Evolutionary conservation across 2,888 invertebrate genomes (phyloP).

Genomic region (Phengaris alcon): DNA sequence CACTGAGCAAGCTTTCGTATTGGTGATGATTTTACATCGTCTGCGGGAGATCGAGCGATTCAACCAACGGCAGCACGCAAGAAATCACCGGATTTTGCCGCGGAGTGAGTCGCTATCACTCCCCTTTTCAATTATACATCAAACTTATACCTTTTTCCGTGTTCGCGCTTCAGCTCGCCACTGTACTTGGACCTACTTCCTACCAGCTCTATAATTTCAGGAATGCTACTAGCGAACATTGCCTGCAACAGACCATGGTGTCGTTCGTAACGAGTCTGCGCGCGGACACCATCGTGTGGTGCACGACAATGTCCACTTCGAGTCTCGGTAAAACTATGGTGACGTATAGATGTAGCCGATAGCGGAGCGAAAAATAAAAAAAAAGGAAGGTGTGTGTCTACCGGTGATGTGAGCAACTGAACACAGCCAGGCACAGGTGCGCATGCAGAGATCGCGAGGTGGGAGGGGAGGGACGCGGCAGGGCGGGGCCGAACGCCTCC

Average conservation of each 20-base stretch:
- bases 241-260: slow-evolving; percentile 91
- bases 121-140: slow-evolving; percentile 67
- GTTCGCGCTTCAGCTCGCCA: slow-evolving; percentile 99
- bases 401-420: slow-evolving; percentile 79
- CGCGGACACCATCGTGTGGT: slow-evolving; percentile 75
- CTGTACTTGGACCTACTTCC: slow-evolving; percentile 99
- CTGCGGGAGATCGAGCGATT: slow-evolving; percentile 68
- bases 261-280: slow-evolving; percentile 66
- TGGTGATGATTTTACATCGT: slow-evolving; percentile 69
- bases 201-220: slow-evolving; percentile 99
- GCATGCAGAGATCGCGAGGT: slow-evolving; percentile 75
- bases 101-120: slow-evolving; percentile 70
- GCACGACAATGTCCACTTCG: slow-evolving; percentile 77
- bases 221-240: slow-evolving; percentile 99
- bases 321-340: slow-evolving; percentile 70
- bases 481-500: slow-evolving; percentile 48
- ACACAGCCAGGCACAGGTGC: slow-evolving; percentile 79
- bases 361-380: slow-evolving; percentile 74
- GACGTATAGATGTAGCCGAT: slow-evolving; percentile 72
- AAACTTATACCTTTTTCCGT: slow-evolving; percentile 96
- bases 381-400: slow-evolving; percentile 76
- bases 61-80: slow-evolving; percentile 51
- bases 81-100: slow-evolving; percentile 44
- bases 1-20: slow-evolving; percentile 78
- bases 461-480: slow-evolving; percentile 68